Evolutionary conservation across 2,113 vertebrate genomes (phyloP).

Genomic region (Heterochromis multidens): DNA sequence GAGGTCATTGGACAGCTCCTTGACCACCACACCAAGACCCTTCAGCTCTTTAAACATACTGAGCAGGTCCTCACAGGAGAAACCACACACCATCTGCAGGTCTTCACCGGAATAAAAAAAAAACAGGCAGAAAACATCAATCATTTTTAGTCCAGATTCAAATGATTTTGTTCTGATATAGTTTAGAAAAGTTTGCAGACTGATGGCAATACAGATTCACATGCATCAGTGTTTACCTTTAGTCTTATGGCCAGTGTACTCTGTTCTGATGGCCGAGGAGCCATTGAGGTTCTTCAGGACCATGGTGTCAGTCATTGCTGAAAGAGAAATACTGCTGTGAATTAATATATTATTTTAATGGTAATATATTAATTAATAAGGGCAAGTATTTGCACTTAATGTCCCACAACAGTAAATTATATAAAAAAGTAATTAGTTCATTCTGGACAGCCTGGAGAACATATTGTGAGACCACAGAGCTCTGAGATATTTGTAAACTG

Average conservation of each 20-base stretch:
- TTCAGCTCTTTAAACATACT: slow-evolving; percentile 93
- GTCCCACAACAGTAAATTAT: background rate
- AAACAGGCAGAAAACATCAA: background rate
- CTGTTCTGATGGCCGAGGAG: slow-evolving; percentile 94
- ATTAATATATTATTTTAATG: background rate
- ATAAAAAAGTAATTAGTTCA: background rate
- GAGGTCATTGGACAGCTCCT: slow-evolving; percentile 88
- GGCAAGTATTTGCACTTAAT: background rate
- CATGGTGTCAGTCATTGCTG: slow-evolving; percentile 78
- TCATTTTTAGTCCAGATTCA: background rate
- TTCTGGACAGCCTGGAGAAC: background rate
- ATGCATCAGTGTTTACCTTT: slow-evolving; percentile 75
- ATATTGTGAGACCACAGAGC: background rate
- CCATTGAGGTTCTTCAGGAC: slow-evolving; percentile 93
- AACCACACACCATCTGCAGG: slow-evolving; percentile 91
- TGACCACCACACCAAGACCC: slow-evolving; percentile 88
- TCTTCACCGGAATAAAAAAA: slow-evolving; percentile 64
- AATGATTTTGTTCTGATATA: background rate
- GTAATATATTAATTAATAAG: background rate
- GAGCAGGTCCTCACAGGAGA: slow-evolving; percentile 92
- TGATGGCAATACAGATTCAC: background rate
- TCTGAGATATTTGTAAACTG: background rate
- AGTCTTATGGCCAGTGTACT: slow-evolving; percentile 94
- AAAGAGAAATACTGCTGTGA: background rate
- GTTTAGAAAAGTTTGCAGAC: background rate